phyloP scores from a whole-genome alignment of 2,113 vertebrate species.

The Apteryx mantelli region DNA sequence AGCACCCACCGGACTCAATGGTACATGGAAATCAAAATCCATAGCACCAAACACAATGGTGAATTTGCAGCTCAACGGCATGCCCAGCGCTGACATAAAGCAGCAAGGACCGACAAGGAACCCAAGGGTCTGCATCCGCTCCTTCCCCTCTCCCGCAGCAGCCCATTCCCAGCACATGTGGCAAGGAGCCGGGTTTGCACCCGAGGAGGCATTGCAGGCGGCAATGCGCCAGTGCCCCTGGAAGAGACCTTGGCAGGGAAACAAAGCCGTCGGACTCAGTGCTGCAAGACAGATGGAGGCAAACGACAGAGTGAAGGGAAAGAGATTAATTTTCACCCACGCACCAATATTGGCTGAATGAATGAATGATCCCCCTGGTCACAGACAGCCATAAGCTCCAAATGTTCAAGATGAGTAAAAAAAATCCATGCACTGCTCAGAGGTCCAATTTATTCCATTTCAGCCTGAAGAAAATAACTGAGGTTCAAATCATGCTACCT shows the following conservation, averaged over 20 bases:
- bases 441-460: background rate
- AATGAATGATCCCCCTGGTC: background rate
- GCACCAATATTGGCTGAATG: background rate
- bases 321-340: background rate
- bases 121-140: too few species aligned
- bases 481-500: background rate
- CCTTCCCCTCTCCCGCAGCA: too few species aligned
- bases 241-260: background rate
- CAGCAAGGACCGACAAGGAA: too few species aligned
- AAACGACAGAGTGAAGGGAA: accelerated
- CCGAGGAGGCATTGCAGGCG: too few species aligned
- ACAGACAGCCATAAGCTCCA: accelerated
- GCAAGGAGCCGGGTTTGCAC: background rate
- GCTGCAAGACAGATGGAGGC: background rate
- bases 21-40: background rate
- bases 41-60: background rate
- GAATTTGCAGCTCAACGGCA: background rate
- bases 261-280: background rate
- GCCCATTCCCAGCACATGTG: too few species aligned
- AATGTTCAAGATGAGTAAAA: accelerated
- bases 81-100: background rate
- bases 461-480: background rate
- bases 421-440: background rate
- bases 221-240: too few species aligned
- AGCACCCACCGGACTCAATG: background rate